A percentile compares a stretch with the other conserved stretches of the same genome.
These are phyloP conservation scores for Condylostylus longicornis DNA, from an alignment of 1,140 invertebrate species.

Conservation along the genomic window DNA sequence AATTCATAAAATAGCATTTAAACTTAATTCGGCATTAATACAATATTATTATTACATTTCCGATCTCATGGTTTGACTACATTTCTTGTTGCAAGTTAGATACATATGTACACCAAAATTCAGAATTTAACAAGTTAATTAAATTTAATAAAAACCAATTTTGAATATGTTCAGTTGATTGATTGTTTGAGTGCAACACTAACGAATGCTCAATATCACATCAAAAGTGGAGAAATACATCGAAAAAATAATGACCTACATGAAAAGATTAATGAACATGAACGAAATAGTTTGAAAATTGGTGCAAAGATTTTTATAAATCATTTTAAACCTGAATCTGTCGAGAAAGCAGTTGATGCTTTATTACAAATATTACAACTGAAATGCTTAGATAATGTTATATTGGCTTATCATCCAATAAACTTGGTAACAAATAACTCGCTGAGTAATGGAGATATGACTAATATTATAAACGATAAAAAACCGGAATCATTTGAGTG, in stretches of 20 bases:
- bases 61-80: too few species aligned
- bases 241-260: constrained; percentile 39
- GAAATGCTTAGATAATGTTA: constrained; percentile 27
- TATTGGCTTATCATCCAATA: constrained; percentile 28
- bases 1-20: too few species aligned
- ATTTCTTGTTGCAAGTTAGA: too few species aligned
- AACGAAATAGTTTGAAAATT: constrained; percentile 45
- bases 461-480: constrained; percentile 13
- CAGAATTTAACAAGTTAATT: too few species aligned
- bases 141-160: too few species aligned
- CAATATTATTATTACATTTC: too few species aligned
- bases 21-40: too few species aligned
- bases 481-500: neutral
- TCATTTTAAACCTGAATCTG: constrained; percentile 21
- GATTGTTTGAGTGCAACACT: too few species aligned
- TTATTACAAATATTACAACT: constrained; percentile 23
- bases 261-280: constrained; percentile 42
- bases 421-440: constrained; percentile 12
- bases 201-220: too few species aligned
- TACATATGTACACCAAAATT: too few species aligned
- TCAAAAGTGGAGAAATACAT: constrained; percentile 34
- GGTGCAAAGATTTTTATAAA: constrained; percentile 48
- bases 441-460: constrained; percentile 13
- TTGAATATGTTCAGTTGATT: too few species aligned
- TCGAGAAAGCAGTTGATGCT: constrained; percentile 19